Base-by-base conservation (phyloP, 2,797 vertebrate genomes). In the Gymnodraco acuticeps region DNA sequence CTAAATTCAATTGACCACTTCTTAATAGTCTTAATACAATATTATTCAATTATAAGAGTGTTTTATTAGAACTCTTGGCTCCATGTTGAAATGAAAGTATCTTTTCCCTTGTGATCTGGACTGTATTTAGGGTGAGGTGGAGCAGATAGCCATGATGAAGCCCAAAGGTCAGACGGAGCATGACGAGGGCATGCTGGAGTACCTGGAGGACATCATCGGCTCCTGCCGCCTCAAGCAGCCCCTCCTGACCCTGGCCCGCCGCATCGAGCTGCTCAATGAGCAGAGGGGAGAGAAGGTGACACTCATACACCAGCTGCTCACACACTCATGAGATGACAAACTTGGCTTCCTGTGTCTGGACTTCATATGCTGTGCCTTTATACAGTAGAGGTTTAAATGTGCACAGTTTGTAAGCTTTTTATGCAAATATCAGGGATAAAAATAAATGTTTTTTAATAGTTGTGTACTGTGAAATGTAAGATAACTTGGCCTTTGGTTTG, bases 131-230 rank as follows among this genome's bases (percentile, higher is more conserved):
- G 98, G 98, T 15, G 98, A 99, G 95, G 98, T 99, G 86, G 98
- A 99, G 87, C 98, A 99, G 80, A 99, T 99, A 12, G 95, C 98
- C 53, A 96, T 99, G 98, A 99, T 99, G 98, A 99, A 99, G 86
- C 96, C 98, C 10, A 98, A 97, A 94, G 98, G 97, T 64, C 98
- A 99, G 92, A 97, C 96, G 0, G 97, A 97, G 82, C 97, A 99
- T 3, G 96, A 98, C 0, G 98, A 99, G 80, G 98, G 98, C 15
- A 99, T 99, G 98, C 94, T 99, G 73, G 98, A 99, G 68, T 99
- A 98, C 76, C 89, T 99, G 82, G 98, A 99, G 94, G 98, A 99
- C 82, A 92, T 99, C 20, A 99, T 99, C 58, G 98, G 98, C 58
- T 99, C 96, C 3, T 97, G 93, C 5, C 96, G 98, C 9, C 96